These are phyloP conservation scores for Metridium senile DNA, from an alignment of 92 coral and sea anemone genomes.

Conservation along the genomic window DNA sequence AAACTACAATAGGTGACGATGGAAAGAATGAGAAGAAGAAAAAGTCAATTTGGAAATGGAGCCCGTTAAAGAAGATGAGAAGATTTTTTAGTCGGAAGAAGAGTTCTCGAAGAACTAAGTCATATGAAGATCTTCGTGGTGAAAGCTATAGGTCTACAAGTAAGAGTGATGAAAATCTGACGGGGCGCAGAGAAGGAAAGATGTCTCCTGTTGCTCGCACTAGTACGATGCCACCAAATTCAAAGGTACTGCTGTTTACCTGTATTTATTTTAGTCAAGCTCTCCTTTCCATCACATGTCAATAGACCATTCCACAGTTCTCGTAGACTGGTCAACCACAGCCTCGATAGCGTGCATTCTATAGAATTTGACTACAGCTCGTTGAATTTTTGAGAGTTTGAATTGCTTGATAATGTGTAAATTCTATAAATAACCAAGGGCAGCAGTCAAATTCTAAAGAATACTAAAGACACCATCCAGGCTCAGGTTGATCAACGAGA, in stretches of 20 bases:
- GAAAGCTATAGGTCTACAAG: constrained; percentile 8
- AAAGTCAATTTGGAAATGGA: constrained; percentile 82
- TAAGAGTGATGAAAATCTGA: not conserved
- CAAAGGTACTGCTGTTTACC: not conserved
- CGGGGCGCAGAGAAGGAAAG: not conserved
- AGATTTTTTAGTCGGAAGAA: constrained; percentile 87
- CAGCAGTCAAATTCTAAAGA: too few relatives aligned
- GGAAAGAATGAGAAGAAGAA: constrained; percentile 64
- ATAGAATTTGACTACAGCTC: too few relatives aligned
- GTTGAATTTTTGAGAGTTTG: too few relatives aligned
- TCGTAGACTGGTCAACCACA: too few relatives aligned
- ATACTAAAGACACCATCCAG: too few relatives aligned
- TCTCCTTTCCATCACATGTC: too few relatives aligned
- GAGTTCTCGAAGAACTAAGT: constrained; percentile 74
- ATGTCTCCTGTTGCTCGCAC: constrained; percentile 2
- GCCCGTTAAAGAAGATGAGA: constrained; percentile 83
- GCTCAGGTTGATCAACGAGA: too few relatives aligned
- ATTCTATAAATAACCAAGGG: too few relatives aligned
- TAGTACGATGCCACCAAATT: not conserved
- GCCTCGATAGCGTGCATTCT: too few relatives aligned
- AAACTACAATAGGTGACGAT: constrained; percentile 44
- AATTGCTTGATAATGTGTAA: too few relatives aligned
- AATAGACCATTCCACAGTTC: too few relatives aligned
- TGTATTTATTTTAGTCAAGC: too few relatives aligned
- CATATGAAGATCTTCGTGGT: constrained; percentile 75